phyloP scores from a whole-genome alignment of 2,888 invertebrate genomes.

The Melanchra persicariae region DNA sequence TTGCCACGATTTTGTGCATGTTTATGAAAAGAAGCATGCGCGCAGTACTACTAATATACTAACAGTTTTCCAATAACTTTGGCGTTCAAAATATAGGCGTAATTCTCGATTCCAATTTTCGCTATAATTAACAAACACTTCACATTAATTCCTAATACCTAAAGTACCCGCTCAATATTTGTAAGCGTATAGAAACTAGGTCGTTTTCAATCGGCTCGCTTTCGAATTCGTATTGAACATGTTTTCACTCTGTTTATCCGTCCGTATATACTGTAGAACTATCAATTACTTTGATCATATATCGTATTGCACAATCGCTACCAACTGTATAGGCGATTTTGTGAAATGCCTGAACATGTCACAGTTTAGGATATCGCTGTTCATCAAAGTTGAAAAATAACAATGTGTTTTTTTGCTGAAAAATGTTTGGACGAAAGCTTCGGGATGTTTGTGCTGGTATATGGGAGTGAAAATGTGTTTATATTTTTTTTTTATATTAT shows the following conservation, averaged over 20 bases:
- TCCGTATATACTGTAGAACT: constrained; percentile 35
- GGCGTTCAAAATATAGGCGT: not conserved
- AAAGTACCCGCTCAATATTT: constrained; percentile 35
- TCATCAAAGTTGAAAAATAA: constrained; percentile 46
- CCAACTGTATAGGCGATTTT: constrained; percentile 20
- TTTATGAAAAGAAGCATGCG: too few species aligned
- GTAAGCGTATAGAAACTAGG: constrained; percentile 60
- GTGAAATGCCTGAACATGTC: constrained; percentile 22
- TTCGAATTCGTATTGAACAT: constrained; percentile 56
- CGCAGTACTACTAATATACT: too few species aligned
- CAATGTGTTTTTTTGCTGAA: constrained; percentile 5
- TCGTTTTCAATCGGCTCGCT: constrained; percentile 64
- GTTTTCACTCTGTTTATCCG: constrained; percentile 60
- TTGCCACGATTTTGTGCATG: too few species aligned
- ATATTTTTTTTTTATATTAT: too few species aligned
- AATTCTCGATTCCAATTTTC: not conserved
- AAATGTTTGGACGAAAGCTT: constrained; percentile 27
- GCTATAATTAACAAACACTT: not conserved
- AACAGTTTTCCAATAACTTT: too few species aligned
- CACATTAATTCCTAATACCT: not conserved
- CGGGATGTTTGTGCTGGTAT: constrained; percentile 20
- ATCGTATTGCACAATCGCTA: constrained; percentile 44
- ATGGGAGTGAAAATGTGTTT: constrained; percentile 3
- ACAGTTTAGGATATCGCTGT: constrained; percentile 48
- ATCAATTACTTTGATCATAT: constrained; percentile 62